Base-by-base conservation (phyloP, 2,888 invertebrate genomes). In the Cerceris ruficornis region DNA sequence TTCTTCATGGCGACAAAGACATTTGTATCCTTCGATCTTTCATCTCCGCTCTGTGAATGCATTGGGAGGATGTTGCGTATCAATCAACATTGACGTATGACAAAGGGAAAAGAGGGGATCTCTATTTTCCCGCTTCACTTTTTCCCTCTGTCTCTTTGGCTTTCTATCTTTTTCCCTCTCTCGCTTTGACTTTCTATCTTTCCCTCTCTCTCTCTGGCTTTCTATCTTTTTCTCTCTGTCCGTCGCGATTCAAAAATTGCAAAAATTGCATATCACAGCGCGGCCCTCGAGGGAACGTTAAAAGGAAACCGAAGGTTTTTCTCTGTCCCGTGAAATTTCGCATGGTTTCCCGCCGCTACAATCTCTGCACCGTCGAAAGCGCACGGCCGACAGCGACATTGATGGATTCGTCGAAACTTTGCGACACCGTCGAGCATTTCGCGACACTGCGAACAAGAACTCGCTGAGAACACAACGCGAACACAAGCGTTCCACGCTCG, bases 401-500 rank as follows among this genome's bases (percentile, higher is more conserved):
- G 86, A 86, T 83, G 82, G 84, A 85, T 86, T 78, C 77, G 80
- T 69, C 79, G 73, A 78, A 80, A 82, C 67, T 71, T 70, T 46
- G 69, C 69, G 76, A 75, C 77, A 73, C 71, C 72, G 73, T 73
- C 70, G 67, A 69, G 77, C 82, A 78, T 81, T 85, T 74, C 70
- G 28, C 75, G 54, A 70, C 74, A 54, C 55, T 61, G 46, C 14
- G 50, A 50, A 49, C 9, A 42, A 28, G 50, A 42, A 43, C 15
- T n/a, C 1, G 54, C 64, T 43, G 73, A 50, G 68, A 55, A 70
- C 64, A 43, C 39, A 28, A 50, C 7, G 50, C 13, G 39, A 13
- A 17, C 14, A 46, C 42, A 39, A 28, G n/a, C 64, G 61, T 61
- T 58, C 41, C 52, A 46, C 28, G 28, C 28, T 46, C 28, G n/a